Base-by-base conservation (phyloP, 92 coral and sea anemone species). In the Epizoanthus fatuus region DNA sequence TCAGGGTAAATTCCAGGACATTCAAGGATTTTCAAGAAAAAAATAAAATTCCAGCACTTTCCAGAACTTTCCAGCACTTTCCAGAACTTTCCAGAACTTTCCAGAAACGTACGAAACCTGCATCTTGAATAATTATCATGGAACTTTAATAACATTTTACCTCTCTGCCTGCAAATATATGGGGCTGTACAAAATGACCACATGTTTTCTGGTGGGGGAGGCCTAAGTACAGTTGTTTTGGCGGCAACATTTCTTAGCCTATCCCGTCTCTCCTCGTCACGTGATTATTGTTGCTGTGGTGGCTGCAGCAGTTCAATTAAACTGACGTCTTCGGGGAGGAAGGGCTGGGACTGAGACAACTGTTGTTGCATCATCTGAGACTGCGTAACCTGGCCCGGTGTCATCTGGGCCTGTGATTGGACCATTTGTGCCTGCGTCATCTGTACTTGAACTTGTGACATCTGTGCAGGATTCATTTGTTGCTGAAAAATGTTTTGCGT, bases 361-460 rank as follows among this genome's bases (percentile, higher is more conserved):
- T 91, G 93, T 67, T 93, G 96, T 52, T 70, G 93, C 74, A 90
- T 93, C 93, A 94, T 79, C 78, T 92, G 95, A 40, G 98, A 93
- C 91, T 94, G 98, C 5, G 95, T 56, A 37, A 85, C 94, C 64
- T 94, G 98, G 40, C 85, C 92, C 44, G 89, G 88, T 32, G 93
- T 20, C 95, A 94, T 89, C 74, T 90, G 89, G 51, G 90, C 87
- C 89, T 94, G 98, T 72, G 98, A 69, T 77, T 94, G 98, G 89
- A 62, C 92, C 86, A 94, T 79, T 77, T 94, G 98, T 22, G 95
- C 93, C 53, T 94, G 90, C 55, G 91, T 84, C 98, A 94, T 92
- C 86, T 94, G 95, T 9, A 86, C 98, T 89, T 92, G 82, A 56
- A 57, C 68, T 59, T 52, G 73, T 14, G 70, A 68, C 65, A 67